Base-by-base conservation (phyloP, 2,797 vertebrate genomes). In the Argyrosomus regius region DNA sequence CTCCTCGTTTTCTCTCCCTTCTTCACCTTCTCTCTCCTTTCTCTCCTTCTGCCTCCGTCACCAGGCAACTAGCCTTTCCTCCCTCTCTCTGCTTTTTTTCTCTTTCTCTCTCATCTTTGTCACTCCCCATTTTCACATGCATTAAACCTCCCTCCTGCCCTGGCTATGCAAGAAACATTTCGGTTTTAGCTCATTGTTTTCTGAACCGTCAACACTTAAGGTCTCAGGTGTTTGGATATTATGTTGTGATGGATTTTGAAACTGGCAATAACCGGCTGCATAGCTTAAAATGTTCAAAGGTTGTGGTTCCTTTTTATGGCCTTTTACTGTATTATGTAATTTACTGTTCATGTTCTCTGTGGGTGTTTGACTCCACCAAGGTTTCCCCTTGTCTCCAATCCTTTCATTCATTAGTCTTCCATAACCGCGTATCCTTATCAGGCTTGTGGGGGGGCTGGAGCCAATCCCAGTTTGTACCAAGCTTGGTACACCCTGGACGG, bases 1-100 rank as follows among this genome's bases (percentile, higher is more conserved):
- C 64, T 77, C 75, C 61, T 84, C 72, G 0, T 79, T 76, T 63
- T 77, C 64, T 61, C 45, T 67, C 64, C 59, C 69, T 74, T 66
- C 77, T 84, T 83, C 82, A 78, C 67, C 75, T 81, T 83, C 60
- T 64, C 62, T 58, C 83, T 75, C 61, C 56, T 48, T 59, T 60
- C 49, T 73, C 75, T 84, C 78, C 78, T 77, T 64, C 81, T 80
- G 73, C 71, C 77, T 87, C 83, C 59, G 88, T 92, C 89, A 92
- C 90, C 89, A 92, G 84, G 90, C 90, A 92, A 92, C 90, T 88
- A 81, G 86, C 72, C 78, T 76, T 84, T 83, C 73, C 81, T 85
- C 78, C 65, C 77, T 80, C 80, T 66, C 74, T 82, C 66, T 41
- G 39, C 45, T 68, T 71, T 58, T 45, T 71, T 58, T 24, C 16